Base-by-base conservation (phyloP, 2,888 invertebrate genomes). In the Leucophora obtusa region DNA sequence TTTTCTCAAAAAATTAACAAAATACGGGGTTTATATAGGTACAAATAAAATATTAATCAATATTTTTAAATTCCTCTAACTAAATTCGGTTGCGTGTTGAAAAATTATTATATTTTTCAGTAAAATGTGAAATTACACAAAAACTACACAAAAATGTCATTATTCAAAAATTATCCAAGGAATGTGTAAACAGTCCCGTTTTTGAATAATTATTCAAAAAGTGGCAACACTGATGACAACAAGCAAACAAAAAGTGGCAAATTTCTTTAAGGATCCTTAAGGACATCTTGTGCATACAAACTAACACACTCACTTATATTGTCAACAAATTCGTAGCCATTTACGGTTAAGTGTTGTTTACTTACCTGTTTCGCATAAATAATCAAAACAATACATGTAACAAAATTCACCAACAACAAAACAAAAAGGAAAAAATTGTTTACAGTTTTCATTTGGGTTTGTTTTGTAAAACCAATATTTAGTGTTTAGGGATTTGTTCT, bases 291-390 rank as follows among this genome's bases (percentile, higher is more conserved):
- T 17, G 21, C 7, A 54, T 9, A 28, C n/a, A 28, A 1, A 53
- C n/a, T n/a, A 21, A 18, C 8, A 28, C 10, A 11, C 15, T 24
- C 28, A 47, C 28, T 17, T 62, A 63, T 54, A 56, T 24, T 50
- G 62, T 28, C 56, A 17, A 2, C 14, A 56, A 33, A 58, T 43
- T 51, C 62, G 51, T 18, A 38, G 51, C 51, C 10, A 78, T 68
- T 68, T 65, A 70, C 65, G 59, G 54, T 62, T 69, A 69, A 28
- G 35, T 50, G 15, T 71, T 54, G 62, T 71, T 70, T 28, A 47
- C 66, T 74, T 79, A 74, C 79, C 79, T 79, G 66, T 71, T 66
- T 70, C 66, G 70, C 69, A 79, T 79, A 74, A 70, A 60, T 70
- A 71, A 79, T 74, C 18, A 43, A n/a, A n/a, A 15, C 21, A 50